phyloP scores from a whole-genome alignment of 2,888 invertebrate species.

The Notodromas monacha region DNA sequence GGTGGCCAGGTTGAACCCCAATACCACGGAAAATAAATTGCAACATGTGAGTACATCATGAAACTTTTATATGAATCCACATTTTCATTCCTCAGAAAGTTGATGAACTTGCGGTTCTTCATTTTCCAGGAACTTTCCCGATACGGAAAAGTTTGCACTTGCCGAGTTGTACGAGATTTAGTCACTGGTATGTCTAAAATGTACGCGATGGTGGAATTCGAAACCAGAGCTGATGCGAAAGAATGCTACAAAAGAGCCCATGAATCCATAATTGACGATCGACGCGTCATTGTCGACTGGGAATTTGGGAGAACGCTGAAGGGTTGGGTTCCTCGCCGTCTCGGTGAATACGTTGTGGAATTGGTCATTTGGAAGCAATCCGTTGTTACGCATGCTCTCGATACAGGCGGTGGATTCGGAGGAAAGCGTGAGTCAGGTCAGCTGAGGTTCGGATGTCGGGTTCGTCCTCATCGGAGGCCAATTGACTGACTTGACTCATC shows the following conservation, averaged over 20 bases:
- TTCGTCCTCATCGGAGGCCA: conserved; percentile 30
- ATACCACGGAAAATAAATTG: conserved; percentile 26
- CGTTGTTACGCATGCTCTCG: conserved; percentile 5
- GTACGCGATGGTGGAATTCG: conserved; percentile 57
- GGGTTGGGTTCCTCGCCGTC: conserved; percentile 50
- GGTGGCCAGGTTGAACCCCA: conserved; percentile 32
- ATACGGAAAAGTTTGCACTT: conserved; percentile 28
- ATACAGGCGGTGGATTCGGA: conserved; percentile 42
- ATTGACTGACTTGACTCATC: too few species aligned
- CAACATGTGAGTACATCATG: too few species aligned
- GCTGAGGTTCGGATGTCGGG: conserved; percentile 46
- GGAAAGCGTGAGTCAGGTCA: conserved; percentile 59
- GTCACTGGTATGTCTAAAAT: conserved; percentile 49
- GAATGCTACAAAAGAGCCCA: conserved; percentile 27
- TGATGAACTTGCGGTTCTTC: not conserved
- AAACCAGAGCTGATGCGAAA: conserved; percentile 24
- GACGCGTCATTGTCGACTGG: conserved; percentile 35
- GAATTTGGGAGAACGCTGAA: conserved; percentile 33
- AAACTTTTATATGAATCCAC: too few species aligned
- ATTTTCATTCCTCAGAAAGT: too few species aligned
- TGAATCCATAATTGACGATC: conserved; percentile 28
- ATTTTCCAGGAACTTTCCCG: conserved; percentile 18
- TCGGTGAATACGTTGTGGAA: conserved; percentile 19
- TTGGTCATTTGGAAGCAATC: not conserved
- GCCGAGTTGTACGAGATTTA: conserved; percentile 35